Conservation (phyloP, 2,888 invertebrate genomes). For the Sesia bembeciformis region DNA sequence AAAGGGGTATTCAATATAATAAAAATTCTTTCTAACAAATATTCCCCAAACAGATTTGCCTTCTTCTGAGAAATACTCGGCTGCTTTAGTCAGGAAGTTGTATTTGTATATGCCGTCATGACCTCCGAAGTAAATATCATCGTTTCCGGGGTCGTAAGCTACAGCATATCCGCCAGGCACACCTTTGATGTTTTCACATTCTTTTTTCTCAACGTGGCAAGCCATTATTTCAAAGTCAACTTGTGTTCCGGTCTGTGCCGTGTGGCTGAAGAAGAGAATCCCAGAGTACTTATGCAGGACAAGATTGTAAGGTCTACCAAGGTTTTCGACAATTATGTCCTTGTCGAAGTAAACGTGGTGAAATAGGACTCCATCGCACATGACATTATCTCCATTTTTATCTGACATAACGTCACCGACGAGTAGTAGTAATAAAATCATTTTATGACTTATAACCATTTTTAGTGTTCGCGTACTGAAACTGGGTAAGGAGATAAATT, state of each 20-base stretch:
- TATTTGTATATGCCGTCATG: constrained; percentile 61
- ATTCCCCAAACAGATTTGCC: constrained; percentile 54
- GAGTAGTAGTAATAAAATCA: constrained; percentile 3
- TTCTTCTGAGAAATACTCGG: constrained; percentile 49
- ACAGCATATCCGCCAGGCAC: constrained; percentile 53
- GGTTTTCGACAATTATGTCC: constrained; percentile 27
- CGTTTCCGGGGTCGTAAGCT: constrained; percentile 48
- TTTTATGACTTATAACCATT: background rate
- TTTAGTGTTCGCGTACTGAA: background rate
- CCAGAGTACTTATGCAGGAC: constrained; percentile 49
- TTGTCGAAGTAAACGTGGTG: constrained; percentile 43
- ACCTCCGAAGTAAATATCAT: constrained; percentile 58
- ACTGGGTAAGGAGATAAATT: background rate
- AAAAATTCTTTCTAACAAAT: constrained; percentile 46
- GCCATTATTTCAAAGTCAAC: constrained; percentile 44
- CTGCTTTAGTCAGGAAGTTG: constrained; percentile 41
- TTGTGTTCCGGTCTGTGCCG: constrained; percentile 27
- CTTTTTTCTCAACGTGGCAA: constrained; percentile 32
- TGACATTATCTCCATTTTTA: constrained; percentile 1
- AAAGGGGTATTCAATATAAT: constrained; percentile 53
- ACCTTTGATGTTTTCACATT: constrained; percentile 28
- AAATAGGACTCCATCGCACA: constrained; percentile 46
- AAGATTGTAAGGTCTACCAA: constrained; percentile 46
- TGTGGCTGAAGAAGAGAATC: constrained; percentile 52
- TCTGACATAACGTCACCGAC: background rate